Evolutionary conservation across 92 coral and sea anemone species (phyloP), one percentile per base, ranked within the genome.

Genomic region (Nematostella vectensis): DNA sequence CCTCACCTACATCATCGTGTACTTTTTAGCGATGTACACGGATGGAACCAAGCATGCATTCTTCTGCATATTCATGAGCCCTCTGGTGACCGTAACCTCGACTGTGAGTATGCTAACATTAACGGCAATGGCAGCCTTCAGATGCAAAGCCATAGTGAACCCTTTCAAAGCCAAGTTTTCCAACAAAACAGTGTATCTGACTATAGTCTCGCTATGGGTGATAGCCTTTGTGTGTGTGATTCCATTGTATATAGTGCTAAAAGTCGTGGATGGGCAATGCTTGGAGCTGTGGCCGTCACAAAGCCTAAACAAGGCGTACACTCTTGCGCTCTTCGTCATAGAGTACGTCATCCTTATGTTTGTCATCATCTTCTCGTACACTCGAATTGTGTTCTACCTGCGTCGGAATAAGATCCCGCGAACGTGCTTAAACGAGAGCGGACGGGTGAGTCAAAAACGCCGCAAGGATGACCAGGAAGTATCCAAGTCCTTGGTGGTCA

Each of bases 381-480:
- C 51, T 4, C 9, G 23, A 19, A 45, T 45, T 45, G 51, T 45
- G 9, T 19, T 45, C 51, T 45, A 45, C 51, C 51, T 45, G 18
- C 9, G 23, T 11, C 9, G 21, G 23, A 11, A 45, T 22, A 45
- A 45, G 23, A 11, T 10, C 4, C 51, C 12, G 4, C 51, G 4
- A 19, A 45, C 18, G 9, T 10, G 23, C 51, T 19, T 45, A 17
- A 11, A 8, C 17, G 23, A 10, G 11, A 45, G 18, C 4, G 51
- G 12, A 11, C 40, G 40, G 40, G 40, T 33, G 8, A 6, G 8
- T 15, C 40, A 33, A 6, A 15, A 6, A 15, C 9, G 23, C 4
- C 51, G 51, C 4, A 45, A 45, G 23, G 51, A 45, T 22, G 51
- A 45, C 51, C 12, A 45, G 4, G 18, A 45, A 17, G 51, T 19